phyloP scores from a whole-genome alignment of 2,888 invertebrate genomes.

The Luffia ferchaultella region DNA sequence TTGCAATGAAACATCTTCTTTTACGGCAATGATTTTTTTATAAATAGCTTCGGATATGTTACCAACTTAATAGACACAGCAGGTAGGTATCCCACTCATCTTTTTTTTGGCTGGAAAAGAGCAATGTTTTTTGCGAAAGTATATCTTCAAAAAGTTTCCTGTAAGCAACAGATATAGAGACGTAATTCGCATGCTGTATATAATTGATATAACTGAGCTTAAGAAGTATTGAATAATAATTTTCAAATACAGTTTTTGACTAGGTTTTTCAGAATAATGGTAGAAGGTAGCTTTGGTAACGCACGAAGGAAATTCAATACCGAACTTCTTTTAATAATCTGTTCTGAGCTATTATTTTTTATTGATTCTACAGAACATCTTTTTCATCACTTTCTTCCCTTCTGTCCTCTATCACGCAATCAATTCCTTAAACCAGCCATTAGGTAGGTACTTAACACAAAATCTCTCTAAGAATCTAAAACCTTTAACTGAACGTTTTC shows the following conservation, averaged over 20 bases:
- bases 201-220: slow-evolving; percentile 4
- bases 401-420: no score
- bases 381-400: no score
- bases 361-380: no score
- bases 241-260: slow-evolving; percentile 7
- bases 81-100: slow-evolving; percentile 8
- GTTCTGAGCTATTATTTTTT: no score
- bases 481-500: no score
- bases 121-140: slow-evolving; percentile 4
- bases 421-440: no score
- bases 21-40: slow-evolving; percentile 1
- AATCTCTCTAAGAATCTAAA: no score
- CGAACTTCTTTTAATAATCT: no score
- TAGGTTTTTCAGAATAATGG: slow-evolving; percentile 3
- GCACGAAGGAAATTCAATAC: no score
- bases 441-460: no score
- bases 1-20: slow-evolving; percentile 6
- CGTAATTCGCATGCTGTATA: not conserved
- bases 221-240: slow-evolving; percentile 4
- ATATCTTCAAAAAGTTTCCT: slow-evolving; percentile 8
- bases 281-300: not conserved
- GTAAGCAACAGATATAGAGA: slow-evolving; percentile 1
- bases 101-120: slow-evolving; percentile 6
- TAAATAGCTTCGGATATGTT: slow-evolving; percentile 7
- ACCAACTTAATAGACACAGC: slow-evolving; percentile 9